phyloP scores from a whole-genome alignment of 2,797 vertebrate species.

The Chaetodon trifasciatus region DNA sequence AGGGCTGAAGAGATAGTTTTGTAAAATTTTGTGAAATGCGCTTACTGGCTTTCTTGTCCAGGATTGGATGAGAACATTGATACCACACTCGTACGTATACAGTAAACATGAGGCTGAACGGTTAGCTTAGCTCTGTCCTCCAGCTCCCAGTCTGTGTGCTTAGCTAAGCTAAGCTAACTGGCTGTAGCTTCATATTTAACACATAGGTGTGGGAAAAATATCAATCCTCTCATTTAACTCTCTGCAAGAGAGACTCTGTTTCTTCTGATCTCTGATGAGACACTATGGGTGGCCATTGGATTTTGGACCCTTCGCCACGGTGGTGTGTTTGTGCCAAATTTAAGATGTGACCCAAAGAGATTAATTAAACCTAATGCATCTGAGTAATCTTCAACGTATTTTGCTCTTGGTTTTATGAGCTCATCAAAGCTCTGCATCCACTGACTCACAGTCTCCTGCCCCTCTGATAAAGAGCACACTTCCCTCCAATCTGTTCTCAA shows the following conservation, averaged over 20 bases:
- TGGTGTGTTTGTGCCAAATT: constrained; percentile 46
- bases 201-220: background rate
- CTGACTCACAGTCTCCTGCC: constrained; percentile 74
- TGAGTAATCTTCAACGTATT: constrained; percentile 68
- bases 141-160: background rate
- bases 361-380: constrained; percentile 68
- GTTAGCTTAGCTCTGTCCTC: background rate
- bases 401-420: constrained; percentile 73
- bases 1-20: background rate
- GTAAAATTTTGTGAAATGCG: background rate
- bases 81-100: background rate
- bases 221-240: too few species aligned
- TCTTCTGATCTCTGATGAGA: background rate
- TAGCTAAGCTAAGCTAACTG: background rate
- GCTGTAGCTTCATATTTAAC: background rate
- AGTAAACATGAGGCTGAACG: background rate
- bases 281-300: constrained; percentile 19
- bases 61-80: background rate
- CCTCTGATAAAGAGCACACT: constrained; percentile 77
- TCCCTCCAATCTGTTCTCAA: constrained; percentile 76
- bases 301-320: constrained; percentile 10
- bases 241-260: background rate
- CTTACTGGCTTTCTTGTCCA: background rate
- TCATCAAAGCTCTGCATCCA: constrained; percentile 69
- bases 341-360: constrained; percentile 63